phyloP scores from a whole-genome alignment of 2,888 invertebrate species.

The Bruchidius siliquastri region DNA sequence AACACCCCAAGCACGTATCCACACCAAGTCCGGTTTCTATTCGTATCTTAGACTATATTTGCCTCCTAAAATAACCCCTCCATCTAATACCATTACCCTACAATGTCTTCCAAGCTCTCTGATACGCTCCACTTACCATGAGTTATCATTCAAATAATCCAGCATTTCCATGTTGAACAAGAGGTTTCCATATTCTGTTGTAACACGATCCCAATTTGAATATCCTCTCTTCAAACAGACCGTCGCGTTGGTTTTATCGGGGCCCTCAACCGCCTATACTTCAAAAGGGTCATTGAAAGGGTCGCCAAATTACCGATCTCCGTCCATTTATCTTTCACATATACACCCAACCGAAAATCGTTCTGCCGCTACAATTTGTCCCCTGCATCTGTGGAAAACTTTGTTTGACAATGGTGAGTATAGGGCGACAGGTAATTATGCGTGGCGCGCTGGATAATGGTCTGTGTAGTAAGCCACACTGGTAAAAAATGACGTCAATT shows the following conservation, averaged over 20 bases:
- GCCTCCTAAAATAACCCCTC: too few relatives aligned
- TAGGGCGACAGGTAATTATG: not conserved
- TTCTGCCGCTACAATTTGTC: not conserved
- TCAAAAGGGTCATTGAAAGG: not conserved
- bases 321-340: not conserved
- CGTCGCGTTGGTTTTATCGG: not conserved
- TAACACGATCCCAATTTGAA: not conserved
- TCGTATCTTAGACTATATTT: too few relatives aligned
- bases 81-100: not conserved
- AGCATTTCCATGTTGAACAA: not conserved
- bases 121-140: not conserved
- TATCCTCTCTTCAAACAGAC: not conserved
- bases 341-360: not conserved
- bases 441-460: not conserved
- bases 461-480: too few relatives aligned
- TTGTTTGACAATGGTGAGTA: not conserved
- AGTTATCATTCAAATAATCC: not conserved
- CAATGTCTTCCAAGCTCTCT: not conserved
- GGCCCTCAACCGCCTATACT: not conserved
- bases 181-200: not conserved
- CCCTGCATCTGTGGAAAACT: not conserved
- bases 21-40: too few relatives aligned
- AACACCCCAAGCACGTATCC: too few relatives aligned
- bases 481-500: too few relatives aligned
- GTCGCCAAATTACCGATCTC: not conserved